Conservation (phyloP, 2,888 invertebrate genomes). For the Catocala nupta region DNA sequence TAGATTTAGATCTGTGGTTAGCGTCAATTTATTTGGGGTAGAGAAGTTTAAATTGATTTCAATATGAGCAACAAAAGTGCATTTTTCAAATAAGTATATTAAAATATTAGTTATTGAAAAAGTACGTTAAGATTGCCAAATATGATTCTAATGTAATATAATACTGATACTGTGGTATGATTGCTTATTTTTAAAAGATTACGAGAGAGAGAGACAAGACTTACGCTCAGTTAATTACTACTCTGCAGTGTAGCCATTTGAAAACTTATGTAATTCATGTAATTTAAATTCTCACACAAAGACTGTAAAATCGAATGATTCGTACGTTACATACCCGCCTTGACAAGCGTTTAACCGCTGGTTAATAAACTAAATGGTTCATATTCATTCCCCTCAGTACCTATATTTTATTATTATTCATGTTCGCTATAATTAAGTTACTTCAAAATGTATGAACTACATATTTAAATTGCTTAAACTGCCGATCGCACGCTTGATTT, state of each 20-base stretch:
- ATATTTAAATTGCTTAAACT: conserved; percentile 45
- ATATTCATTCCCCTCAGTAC: conserved; percentile 42
- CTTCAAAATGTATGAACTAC: conserved; percentile 55
- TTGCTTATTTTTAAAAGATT: too few relatives aligned
- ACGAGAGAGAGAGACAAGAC: too few relatives aligned
- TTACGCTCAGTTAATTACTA: neutral
- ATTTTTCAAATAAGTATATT: too few relatives aligned
- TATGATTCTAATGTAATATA: too few relatives aligned
- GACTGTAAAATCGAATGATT: conserved; percentile 55
- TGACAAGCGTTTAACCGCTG: conserved; percentile 47
- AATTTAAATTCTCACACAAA: conserved; percentile 57
- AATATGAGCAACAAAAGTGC: too few relatives aligned
- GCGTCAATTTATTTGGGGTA: neutral
- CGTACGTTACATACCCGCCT: conserved; percentile 49
- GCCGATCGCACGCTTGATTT: conserved; percentile 33
- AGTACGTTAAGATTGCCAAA: too few relatives aligned
- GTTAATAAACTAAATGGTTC: conserved; percentile 66
- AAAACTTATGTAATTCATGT: conserved; percentile 21
- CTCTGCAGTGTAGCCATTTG: conserved; percentile 9
- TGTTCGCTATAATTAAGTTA: conserved; percentile 59
- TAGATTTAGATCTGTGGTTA: conserved; percentile 22
- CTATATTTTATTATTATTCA: conserved; percentile 33
- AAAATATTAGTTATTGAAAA: too few relatives aligned
- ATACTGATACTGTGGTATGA: too few relatives aligned
- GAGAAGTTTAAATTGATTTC: too few relatives aligned